A percentile compares a stretch with the other conserved stretches of the same genome.
Evolutionary conservation across 2,888 invertebrate species (phyloP).

Genomic region (Ophion ventricosus): DNA sequence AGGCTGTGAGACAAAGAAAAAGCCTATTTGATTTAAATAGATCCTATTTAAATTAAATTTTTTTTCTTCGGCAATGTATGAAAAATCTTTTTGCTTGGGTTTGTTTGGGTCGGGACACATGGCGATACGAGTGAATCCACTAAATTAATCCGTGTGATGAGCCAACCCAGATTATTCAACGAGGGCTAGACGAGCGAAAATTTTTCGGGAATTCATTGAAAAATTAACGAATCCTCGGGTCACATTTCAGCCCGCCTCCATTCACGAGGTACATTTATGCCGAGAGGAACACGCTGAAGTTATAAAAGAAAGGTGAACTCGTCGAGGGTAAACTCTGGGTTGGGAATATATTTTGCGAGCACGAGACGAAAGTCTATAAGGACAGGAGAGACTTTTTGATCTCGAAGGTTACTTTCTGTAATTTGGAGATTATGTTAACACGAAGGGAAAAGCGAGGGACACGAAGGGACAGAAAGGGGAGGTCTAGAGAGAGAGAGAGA

Average conservation of each 20-base stretch:
- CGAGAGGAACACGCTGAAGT: neutral
- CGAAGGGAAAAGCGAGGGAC: slow-evolving; percentile 8
- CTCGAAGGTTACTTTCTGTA: slow-evolving; percentile 49
- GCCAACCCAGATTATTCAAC: neutral
- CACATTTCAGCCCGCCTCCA: neutral
- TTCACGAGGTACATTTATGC: slow-evolving; percentile 1
- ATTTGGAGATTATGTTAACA: slow-evolving; percentile 49
- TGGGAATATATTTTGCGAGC: slow-evolving; percentile 41
- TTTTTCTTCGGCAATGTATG: too few species aligned
- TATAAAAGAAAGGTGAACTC: slow-evolving; percentile 17
- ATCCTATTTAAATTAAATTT: too few species aligned
- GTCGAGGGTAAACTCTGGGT: slow-evolving; percentile 24
- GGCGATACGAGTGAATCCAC: neutral
- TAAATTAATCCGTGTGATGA: neutral
- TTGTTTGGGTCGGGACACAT: too few species aligned
- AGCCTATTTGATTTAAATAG: too few species aligned
- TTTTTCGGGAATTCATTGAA: slow-evolving; percentile 14
- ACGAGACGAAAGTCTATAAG: slow-evolving; percentile 11
- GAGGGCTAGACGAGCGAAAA: neutral
- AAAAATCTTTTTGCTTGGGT: too few species aligned
- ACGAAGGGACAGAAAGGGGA: neutral
- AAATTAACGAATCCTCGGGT: slow-evolving; percentile 13
- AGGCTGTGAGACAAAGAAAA: too few species aligned
- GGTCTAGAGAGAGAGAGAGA: neutral
- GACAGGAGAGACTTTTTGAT: slow-evolving; percentile 36